phyloP scores from a whole-genome alignment of 2,888 invertebrate species.

The Pocota personata region DNA sequence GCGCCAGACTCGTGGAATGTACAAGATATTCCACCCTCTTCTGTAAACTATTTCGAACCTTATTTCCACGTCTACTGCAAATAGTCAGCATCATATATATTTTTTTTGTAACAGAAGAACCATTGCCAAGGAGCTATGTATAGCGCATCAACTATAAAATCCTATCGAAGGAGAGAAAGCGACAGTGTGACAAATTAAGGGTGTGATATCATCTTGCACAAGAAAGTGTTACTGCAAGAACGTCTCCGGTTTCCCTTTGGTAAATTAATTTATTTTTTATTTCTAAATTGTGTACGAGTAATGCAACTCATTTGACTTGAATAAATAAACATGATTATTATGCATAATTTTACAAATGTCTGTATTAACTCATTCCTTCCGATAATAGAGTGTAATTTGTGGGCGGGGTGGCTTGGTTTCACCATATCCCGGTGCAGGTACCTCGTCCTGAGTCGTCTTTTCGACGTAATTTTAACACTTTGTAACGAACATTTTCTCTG shows the following conservation, averaged over 20 bases:
- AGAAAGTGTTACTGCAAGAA: neutral
- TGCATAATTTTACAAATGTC: neutral
- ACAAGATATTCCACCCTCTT: too few relatives aligned
- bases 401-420: constrained; percentile 5
- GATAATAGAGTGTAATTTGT: neutral
- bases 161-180: constrained; percentile 1
- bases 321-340: neutral
- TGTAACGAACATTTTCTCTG: neutral
- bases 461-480: neutral
- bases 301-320: neutral
- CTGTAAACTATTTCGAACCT: too few relatives aligned
- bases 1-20: too few relatives aligned
- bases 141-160: neutral
- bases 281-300: neutral
- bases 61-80: too few relatives aligned
- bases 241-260: neutral
- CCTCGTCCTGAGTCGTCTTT: neutral
- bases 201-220: constrained; percentile 36
- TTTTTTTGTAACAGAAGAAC: neutral
- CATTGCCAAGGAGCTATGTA: neutral
- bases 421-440: neutral
- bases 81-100: neutral
- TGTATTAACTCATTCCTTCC: neutral
- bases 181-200: constrained; percentile 27
- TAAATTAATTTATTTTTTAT: neutral